Evolutionary conservation across 2,113 vertebrate species (phyloP).

Genomic region (Sus scrofa): DNA sequence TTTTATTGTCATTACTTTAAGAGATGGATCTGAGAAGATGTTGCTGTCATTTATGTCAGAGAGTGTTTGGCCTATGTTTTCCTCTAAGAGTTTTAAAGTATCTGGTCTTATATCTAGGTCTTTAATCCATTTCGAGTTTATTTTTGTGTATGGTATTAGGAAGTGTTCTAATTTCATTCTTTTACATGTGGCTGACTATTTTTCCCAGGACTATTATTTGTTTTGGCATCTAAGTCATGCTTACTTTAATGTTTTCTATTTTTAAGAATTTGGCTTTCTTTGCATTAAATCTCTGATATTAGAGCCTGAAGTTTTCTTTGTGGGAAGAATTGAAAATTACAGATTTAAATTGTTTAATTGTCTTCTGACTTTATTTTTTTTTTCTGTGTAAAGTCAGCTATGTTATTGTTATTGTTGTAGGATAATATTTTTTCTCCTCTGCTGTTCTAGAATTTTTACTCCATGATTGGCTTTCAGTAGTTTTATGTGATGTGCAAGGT

Average conservation of each 20-base stretch:
- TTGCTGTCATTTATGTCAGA: too few species aligned
- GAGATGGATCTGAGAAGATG: too few species aligned
- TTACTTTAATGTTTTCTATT: not conserved
- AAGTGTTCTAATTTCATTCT: too few species aligned
- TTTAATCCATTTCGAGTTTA: too few species aligned
- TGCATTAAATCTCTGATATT: not conserved
- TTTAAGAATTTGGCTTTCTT: not conserved
- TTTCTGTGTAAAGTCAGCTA: not conserved
- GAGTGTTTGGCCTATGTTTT: too few species aligned
- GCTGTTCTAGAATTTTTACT: constrained; percentile 15
- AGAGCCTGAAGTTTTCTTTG: not conserved
- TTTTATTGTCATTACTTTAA: too few species aligned
- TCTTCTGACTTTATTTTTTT: not conserved
- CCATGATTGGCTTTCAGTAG: not conserved
- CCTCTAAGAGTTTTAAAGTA: too few species aligned
- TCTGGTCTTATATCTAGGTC: too few species aligned
- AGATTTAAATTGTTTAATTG: not conserved
- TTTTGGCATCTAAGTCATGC: not conserved
- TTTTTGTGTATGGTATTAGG: too few species aligned
- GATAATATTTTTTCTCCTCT: not conserved
- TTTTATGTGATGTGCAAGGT: not conserved
- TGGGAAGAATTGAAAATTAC: not conserved
- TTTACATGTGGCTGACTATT: too few species aligned
- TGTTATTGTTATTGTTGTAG: not conserved
- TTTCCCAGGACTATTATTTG: too few species aligned